phyloP scores from a whole-genome alignment of 2,797 vertebrate species.

The Melanotaenia trifasciata region DNA sequence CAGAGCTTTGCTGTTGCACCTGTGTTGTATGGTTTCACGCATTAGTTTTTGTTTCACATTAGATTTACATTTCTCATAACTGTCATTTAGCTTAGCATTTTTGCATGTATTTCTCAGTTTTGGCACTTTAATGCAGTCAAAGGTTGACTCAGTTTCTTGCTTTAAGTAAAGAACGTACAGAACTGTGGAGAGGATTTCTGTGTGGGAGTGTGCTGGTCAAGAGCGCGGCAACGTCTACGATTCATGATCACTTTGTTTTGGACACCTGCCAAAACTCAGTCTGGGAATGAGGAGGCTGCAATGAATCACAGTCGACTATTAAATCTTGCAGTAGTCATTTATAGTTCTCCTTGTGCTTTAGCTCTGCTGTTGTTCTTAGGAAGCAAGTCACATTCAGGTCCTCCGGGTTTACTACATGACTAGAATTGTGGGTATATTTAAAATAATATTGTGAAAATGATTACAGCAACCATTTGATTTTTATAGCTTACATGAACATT shows the following conservation, averaged over 20 bases:
- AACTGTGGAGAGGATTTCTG: slow-evolving; percentile 26
- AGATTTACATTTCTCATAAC: slow-evolving; percentile 48
- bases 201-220: slow-evolving; percentile 33
- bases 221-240: slow-evolving; percentile 31
- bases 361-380: slow-evolving; percentile 22
- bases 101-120: slow-evolving; percentile 47
- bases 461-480: background rate
- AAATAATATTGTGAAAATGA: background rate
- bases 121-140: slow-evolving; percentile 22
- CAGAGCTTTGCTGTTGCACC: background rate
- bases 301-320: slow-evolving; percentile 23
- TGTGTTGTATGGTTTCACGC: slow-evolving; percentile 10
- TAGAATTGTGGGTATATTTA: background rate
- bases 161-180: slow-evolving; percentile 17
- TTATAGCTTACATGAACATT: background rate
- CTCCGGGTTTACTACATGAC: background rate
- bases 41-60: slow-evolving; percentile 1
- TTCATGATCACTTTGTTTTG: slow-evolving; percentile 50
- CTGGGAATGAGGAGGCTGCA: slow-evolving; percentile 14
- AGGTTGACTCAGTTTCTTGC: background rate
- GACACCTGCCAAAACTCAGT: slow-evolving; percentile 33
- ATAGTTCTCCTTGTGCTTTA: slow-evolving; percentile 14
- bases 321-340: slow-evolving; percentile 21
- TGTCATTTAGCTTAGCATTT: slow-evolving; percentile 15
- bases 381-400: slow-evolving; percentile 30